Evolutionary conservation across 2,113 vertebrate genomes (phyloP), one percentile per base, ranked within the genome.

Genomic region (Tinamus guttatus): DNA sequence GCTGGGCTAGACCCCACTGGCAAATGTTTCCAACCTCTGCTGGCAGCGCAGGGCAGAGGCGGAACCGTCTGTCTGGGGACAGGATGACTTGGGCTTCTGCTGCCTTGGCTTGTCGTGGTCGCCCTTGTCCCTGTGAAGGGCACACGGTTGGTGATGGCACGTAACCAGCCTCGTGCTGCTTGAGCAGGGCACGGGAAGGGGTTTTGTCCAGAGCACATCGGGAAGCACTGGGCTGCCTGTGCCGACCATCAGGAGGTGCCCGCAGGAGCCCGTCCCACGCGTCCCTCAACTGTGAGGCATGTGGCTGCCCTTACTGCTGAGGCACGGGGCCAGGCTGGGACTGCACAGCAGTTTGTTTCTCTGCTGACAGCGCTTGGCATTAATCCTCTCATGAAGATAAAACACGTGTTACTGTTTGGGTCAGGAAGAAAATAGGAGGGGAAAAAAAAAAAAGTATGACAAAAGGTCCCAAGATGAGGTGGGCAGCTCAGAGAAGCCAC

Each of bases 31-130:
- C 28, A 30, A 30, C 28, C 54, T 32, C 54, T 18, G 5, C 30
- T 58, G 54, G 54, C 30, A 58, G 30, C 28, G 32, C 54, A 32
- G 54, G 81, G 10, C 63, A 41, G 49, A 77, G 43, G 15, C 73
- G 38, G 38, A 8, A 4, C 17, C 1, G 1, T 68, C 38, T 1
- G 0, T 32, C 54, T 0, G 0, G 16, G 78, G 65, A 25, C 47
- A 36, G 21, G 36, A 54, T 70, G 56, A 27, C 1, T 0, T 3
- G 34, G 28, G 1, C 9, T 74, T 49, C 25, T 63, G 30, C 49
- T 62, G 36, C 6, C 63, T 2, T 58, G 54, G 28, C 28, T 58
- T 18, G 28, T 58, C 28, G 16, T 58, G 30, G 28, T 58, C 18
- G 9, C 54, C 8, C 54, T 58, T 32, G 54, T 58, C 28, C 30